Percentiles rank a stretch among this genome's conserved stretches.
phyloP scores from a whole-genome alignment of 53 echinoderm and acorn worm genomes.

The Holothuria scabra region DNA sequence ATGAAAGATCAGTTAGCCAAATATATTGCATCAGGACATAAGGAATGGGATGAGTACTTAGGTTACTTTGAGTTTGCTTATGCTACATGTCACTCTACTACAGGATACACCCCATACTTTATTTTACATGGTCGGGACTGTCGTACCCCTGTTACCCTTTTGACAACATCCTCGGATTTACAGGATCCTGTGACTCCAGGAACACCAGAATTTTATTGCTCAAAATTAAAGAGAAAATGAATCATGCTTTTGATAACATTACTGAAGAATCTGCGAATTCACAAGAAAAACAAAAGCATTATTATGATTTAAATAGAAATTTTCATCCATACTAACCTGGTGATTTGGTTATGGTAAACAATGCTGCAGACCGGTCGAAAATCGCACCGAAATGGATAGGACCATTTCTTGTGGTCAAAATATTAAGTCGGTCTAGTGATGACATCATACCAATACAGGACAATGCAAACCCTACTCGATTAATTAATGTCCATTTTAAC shows the following conservation, averaged over 20 bases:
- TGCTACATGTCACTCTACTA: slow-evolving; percentile 26
- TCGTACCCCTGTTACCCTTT: neutral
- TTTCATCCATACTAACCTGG: neutral
- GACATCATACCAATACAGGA: too few species aligned
- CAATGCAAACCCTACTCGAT: too few species aligned
- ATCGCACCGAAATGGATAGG: too few species aligned
- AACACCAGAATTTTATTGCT: neutral
- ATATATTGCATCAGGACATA: neutral
- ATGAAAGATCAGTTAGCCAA: neutral
- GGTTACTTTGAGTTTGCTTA: slow-evolving; percentile 9
- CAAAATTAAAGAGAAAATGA: neutral
- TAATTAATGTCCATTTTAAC: too few species aligned
- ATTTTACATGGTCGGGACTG: slow-evolving; percentile 29
- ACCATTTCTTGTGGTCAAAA: too few species aligned
- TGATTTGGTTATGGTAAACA: slow-evolving; percentile 25
- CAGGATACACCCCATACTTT: slow-evolving; percentile 36
- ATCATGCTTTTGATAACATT: neutral
- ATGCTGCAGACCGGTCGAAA: slow-evolving; percentile 19
- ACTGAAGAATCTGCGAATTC: neutral
- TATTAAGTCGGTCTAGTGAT: too few species aligned
- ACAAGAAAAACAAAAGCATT: slow-evolving; percentile 3
- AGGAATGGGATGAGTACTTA: neutral
- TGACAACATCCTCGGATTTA: neutral
- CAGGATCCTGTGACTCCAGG: neutral
- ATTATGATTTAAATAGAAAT: neutral